Conservation (phyloP, 2,113 vertebrate species). For the Cololabis saira region DNA sequence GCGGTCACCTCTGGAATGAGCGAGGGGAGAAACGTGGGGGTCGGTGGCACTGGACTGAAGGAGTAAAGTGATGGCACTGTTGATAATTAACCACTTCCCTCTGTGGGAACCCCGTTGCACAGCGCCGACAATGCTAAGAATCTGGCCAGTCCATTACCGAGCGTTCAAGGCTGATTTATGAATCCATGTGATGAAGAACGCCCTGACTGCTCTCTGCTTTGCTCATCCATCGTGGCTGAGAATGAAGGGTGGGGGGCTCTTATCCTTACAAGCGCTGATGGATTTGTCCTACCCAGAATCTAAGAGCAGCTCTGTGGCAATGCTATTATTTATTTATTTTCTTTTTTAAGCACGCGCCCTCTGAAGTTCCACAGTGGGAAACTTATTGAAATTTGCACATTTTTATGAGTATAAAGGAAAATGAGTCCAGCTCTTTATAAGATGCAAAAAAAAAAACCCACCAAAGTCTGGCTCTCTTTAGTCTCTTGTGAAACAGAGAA, state of each 20-base stretch:
- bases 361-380: slow-evolving; percentile 8
- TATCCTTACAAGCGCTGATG: slow-evolving; percentile 47
- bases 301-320: slow-evolving; percentile 38
- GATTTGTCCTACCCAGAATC: slow-evolving; percentile 52
- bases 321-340: background rate
- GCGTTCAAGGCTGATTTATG: slow-evolving; percentile 23
- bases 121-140: slow-evolving; percentile 53
- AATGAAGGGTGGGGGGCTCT: slow-evolving; percentile 42
- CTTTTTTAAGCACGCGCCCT: no score
- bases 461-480: background rate
- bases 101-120: slow-evolving; percentile 28
- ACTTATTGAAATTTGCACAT: background rate
- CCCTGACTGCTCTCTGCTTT: slow-evolving; percentile 28
- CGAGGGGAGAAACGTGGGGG: background rate
- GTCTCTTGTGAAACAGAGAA: background rate
- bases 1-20: slow-evolving; percentile 56
- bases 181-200: slow-evolving; percentile 42
- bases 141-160: slow-evolving; percentile 9
- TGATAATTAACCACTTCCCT: slow-evolving; percentile 61
- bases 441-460: background rate
- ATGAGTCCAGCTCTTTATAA: slow-evolving; percentile 11
- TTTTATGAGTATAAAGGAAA: background rate
- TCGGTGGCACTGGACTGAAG: background rate
- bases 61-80: slow-evolving; percentile 14
- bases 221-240: slow-evolving; percentile 42